Evolutionary conservation across 2,888 invertebrate genomes (phyloP).

Genomic region (Pantelozetes paolii): DNA sequence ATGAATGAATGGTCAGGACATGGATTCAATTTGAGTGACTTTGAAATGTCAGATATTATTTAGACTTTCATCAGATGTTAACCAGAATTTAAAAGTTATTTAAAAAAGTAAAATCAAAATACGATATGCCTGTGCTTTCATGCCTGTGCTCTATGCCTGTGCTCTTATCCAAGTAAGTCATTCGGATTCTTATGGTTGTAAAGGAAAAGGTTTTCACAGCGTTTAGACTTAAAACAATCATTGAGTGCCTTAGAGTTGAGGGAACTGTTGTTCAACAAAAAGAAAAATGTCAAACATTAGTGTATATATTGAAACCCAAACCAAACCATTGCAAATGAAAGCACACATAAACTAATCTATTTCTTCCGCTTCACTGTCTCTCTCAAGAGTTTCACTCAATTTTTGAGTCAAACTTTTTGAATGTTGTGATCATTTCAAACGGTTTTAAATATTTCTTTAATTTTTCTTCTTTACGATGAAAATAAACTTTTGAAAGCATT

Average conservation of each 20-base stretch:
- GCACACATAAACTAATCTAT: conserved; percentile 9
- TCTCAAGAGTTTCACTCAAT: not conserved
- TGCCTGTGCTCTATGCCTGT: not conserved
- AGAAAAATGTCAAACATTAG: conserved; percentile 6
- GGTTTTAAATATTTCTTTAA: not conserved
- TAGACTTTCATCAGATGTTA: not conserved
- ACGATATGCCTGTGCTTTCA: not conserved
- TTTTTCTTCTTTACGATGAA: conserved; percentile 3
- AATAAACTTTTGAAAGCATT: not conserved
- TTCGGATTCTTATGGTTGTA: not conserved
- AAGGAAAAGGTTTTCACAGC: not conserved
- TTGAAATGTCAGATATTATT: conserved; percentile 1
- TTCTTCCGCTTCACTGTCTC: conserved; percentile 18
- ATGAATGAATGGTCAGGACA: no score
- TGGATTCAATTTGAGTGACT: not conserved
- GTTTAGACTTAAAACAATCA: not conserved
- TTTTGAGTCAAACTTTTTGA: not conserved
- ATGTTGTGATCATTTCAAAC: not conserved
- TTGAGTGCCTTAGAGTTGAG: not conserved
- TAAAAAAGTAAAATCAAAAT: not conserved
- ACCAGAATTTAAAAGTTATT: not conserved
- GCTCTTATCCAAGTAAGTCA: not conserved
- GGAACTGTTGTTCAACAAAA: not conserved
- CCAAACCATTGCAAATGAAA: conserved; percentile 3
- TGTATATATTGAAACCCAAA: not conserved